Conservation (phyloP, 1,140 invertebrate genomes). For the Drosophila triauraria region DNA sequence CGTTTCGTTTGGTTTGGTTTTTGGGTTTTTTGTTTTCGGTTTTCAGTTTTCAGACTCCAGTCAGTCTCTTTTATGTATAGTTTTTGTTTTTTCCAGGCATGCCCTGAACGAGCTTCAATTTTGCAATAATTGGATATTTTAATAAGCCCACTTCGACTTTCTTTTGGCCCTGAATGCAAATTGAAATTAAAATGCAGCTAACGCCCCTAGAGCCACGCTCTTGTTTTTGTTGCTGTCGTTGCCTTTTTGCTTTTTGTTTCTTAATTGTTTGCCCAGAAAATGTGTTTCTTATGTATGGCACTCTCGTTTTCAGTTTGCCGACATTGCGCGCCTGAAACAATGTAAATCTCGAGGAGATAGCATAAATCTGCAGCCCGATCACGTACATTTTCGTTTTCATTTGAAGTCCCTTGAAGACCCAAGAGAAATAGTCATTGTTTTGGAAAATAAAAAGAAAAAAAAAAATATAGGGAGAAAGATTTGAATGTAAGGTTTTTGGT, state of each 20-base stretch:
- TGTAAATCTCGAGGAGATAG: constrained; percentile 35
- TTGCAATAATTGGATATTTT: constrained; percentile 79
- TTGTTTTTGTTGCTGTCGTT: constrained; percentile 4
- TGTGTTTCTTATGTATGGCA: constrained; percentile 23
- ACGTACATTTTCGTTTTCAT: constrained; percentile 64
- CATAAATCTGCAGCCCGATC: constrained; percentile 60
- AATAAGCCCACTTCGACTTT: constrained; percentile 74
- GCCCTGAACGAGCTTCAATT: constrained; percentile 65
- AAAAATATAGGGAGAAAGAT: constrained; percentile 3
- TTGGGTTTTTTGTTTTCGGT: constrained; percentile 57
- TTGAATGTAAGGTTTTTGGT: neutral
- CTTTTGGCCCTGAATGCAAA: constrained; percentile 79
- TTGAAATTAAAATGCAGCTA: constrained; percentile 77
- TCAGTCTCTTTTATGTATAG: constrained; percentile 1
- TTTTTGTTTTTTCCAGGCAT: constrained; percentile 3
- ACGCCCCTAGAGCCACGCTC: constrained; percentile 35
- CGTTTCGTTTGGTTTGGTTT: constrained; percentile 45
- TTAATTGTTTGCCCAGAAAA: constrained; percentile 52
- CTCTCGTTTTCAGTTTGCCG: constrained; percentile 20
- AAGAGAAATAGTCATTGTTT: constrained; percentile 9
- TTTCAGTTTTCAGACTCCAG: constrained; percentile 7
- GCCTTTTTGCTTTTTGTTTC: constrained; percentile 20
- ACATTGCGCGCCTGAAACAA: constrained; percentile 32
- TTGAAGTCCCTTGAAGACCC: constrained; percentile 43
- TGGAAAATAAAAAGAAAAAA: constrained; percentile 3